Evolutionary conservation across 2,888 invertebrate genomes (phyloP).

Genomic region (Eupithecia exiguata): DNA sequence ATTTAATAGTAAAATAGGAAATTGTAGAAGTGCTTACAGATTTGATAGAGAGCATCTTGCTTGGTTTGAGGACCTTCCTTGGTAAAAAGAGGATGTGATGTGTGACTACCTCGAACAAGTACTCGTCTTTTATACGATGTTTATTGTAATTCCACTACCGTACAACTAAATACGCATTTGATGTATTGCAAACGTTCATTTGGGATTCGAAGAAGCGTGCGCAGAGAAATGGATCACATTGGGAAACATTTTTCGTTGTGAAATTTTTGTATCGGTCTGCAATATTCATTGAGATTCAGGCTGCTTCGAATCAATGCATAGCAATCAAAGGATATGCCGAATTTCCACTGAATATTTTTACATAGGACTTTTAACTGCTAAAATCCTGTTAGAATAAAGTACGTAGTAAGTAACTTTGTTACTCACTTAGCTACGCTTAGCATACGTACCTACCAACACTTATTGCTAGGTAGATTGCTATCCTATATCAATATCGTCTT

Average conservation of each 20-base stretch:
- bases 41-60: constrained; percentile 81
- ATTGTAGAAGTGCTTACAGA: constrained; percentile 78
- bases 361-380: neutral
- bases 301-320: constrained; percentile 25
- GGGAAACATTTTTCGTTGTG: constrained; percentile 66
- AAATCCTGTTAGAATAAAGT: neutral
- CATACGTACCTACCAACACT: too few species aligned
- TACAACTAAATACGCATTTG: constrained; percentile 72
- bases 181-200: constrained; percentile 74
- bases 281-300: constrained; percentile 40
- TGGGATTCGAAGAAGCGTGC: constrained; percentile 75
- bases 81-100: constrained; percentile 72
- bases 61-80: constrained; percentile 76
- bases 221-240: constrained; percentile 80
- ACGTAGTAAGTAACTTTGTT: too few species aligned
- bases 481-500: neutral
- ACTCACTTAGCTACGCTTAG: neutral
- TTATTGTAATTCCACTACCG: constrained; percentile 77
- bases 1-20: too few species aligned
- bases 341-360: constrained; percentile 20
- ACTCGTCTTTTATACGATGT: constrained; percentile 74
- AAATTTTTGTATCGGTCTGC: constrained; percentile 57
- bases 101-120: constrained; percentile 69
- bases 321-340: constrained; percentile 22
- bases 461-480: neutral